Percentiles rank a stretch among this genome's conserved stretches.
Conservation (phyloP, 2,888 invertebrate genomes). For the Eilema sororculum region DNA sequence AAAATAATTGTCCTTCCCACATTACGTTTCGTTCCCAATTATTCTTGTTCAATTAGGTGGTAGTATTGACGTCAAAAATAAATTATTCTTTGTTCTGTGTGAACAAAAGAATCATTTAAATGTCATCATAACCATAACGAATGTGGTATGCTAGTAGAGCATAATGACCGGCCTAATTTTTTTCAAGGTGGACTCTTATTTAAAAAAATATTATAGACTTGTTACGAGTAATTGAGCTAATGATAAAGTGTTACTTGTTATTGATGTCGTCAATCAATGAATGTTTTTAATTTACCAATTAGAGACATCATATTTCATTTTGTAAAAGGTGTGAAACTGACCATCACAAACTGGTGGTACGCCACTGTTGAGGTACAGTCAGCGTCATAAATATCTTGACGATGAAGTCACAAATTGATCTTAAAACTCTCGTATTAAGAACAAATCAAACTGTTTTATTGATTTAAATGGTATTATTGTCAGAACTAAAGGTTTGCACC, state of each 20-base stretch:
- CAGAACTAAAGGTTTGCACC: no score
- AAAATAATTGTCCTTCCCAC: neutral
- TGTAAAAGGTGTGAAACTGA: no score
- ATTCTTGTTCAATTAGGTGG: conserved; percentile 12
- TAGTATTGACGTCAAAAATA: conserved; percentile 17
- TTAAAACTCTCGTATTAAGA: no score
- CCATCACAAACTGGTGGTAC: no score
- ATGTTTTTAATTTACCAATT: no score
- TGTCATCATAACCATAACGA: conserved; percentile 29
- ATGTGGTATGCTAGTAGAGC: conserved; percentile 24
- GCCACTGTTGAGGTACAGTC: no score
- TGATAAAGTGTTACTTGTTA: neutral
- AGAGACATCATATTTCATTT: no score
- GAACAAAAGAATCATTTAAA: conserved; percentile 23
- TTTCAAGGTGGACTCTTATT: conserved; percentile 20
- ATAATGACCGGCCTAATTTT: conserved; percentile 17
- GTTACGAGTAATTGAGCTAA: conserved; percentile 14
- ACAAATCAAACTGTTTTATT: no score
- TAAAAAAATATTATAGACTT: conserved; percentile 6
- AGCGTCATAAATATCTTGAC: no score
- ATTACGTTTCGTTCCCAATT: conserved; percentile 10
- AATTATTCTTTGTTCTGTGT: conserved; percentile 41
- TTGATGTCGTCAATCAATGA: neutral
- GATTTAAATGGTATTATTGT: no score
- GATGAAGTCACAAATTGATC: no score